Percentiles rank a stretch among this genome's conserved stretches.
phyloP scores from a whole-genome alignment of 2,888 invertebrate genomes.

The Choristoneura rosaceana region DNA sequence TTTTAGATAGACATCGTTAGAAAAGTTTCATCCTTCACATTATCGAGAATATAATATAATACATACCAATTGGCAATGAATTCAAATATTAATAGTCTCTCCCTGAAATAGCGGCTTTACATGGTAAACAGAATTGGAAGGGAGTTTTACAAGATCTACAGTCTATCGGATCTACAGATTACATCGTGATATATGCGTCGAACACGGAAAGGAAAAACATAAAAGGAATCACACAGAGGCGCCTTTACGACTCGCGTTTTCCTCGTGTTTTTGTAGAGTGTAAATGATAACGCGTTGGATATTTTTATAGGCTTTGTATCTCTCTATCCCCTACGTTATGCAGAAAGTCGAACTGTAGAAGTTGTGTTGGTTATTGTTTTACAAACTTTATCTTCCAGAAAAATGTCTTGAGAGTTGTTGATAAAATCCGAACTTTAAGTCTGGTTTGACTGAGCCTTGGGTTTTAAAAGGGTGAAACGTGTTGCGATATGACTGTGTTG shows the following conservation, averaged over 20 bases:
- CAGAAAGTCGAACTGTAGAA: background rate
- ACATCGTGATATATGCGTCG: background rate
- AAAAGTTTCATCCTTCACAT: constrained; percentile 68
- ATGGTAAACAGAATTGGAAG: constrained; percentile 84
- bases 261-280: constrained; percentile 6
- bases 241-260: background rate
- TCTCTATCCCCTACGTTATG: background rate
- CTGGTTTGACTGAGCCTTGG: background rate
- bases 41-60: constrained; percentile 51
- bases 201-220: background rate
- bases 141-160: constrained; percentile 61
- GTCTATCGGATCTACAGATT: background rate
- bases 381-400: background rate
- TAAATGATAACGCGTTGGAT: background rate
- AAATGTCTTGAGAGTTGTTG: background rate
- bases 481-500: background rate
- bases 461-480: background rate
- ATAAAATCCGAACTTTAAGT: background rate
- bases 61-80: constrained; percentile 77
- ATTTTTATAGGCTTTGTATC: background rate
- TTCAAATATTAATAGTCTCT: constrained; percentile 79
- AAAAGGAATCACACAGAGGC: background rate
- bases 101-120: constrained; percentile 81
- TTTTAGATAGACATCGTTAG: background rate
- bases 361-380: background rate